Base-by-base conservation (phyloP, 2,888 invertebrate genomes). In the Petrophora chlorosata region DNA sequence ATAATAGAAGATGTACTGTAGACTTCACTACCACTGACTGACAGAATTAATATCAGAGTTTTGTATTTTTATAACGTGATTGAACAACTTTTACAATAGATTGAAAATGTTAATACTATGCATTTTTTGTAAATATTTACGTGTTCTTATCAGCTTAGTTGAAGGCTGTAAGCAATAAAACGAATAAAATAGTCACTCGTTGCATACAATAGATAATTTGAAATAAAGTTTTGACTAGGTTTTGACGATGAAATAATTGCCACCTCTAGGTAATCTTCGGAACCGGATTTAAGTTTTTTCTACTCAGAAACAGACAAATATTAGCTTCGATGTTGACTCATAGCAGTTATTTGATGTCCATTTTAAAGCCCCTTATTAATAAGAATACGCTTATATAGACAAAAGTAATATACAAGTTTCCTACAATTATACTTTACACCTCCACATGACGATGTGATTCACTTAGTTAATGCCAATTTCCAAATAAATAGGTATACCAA, bases 401-500 rank as follows among this genome's bases (percentile, higher is more conserved):
- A 57, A 68, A 69, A 69, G 61, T 63, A 63, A 70, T 73, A 68
- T 67, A 75, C 85, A 78, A 84, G 85, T 86, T 85, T 85, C 87
- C 86, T 78, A n/a, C n/a, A n/a, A 78, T 77, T 84, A 59, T 34
- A 42, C 33, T 16, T 50, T 53, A 74, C 80, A 75, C 80, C 82
- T 79, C 76, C 82, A 71, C 78, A 70, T 47, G 35, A 59, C 53
- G 42, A 47, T 47, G 67, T 85, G 86, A 87, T 72, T 87, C 85
- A 87, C 67, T 58, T 61, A 61, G 52, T 61, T 68, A 70, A 76
- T 78, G 70, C 61, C 65, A 73, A 68, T 59, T 76, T 70, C 63
- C 65, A 72, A 75, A 53, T 35, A 47, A 22, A 51, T 33, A 15
- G 23, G 60, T 59, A n/a, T n/a, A 57, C 46, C 58, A 28, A 58